Evolutionary conservation across 2,797 vertebrate species (phyloP), one percentile per base, ranked within the genome.

Genomic region (Sebastiscus tertius): DNA sequence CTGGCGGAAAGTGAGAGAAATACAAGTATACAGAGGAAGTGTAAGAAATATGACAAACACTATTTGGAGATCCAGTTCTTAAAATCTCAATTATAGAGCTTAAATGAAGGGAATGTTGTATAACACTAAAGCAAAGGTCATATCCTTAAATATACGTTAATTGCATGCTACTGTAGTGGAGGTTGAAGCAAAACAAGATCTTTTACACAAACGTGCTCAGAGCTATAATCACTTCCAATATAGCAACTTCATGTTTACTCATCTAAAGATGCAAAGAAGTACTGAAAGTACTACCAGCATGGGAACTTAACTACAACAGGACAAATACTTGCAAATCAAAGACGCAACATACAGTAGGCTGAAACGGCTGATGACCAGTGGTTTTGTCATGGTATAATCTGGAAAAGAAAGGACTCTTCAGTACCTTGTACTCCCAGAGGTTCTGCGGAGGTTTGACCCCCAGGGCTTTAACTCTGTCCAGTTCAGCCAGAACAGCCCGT

Each of bases 391-490:
- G 5, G 5, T 27, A 18, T 42, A 13, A 24, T 29, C 14, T 27
- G 22, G n/a, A 20, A 18, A 34, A 59, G 27, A 46, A 3, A 18
- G 16, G 39, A 46, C 5, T 66, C 42, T 20, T 75, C 83, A 4
- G 4, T 20, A 98, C 98, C 96, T 98, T 99, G 88, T 99, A 99
- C 83, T 99, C 98, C 98, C 98, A 99, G 72, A 99, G 96, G 88
- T 97, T 98, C 80, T 98, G 97, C 0, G 98, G 97, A 13, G 96
- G 97, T 91, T 98, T 99, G 79, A 97, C 95, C 0, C 97, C 97
- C 65, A 98, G 93, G 26, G 94, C 78, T 94, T 96, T 98, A 65
- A 98, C 94, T 36, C 93, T 91, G 59, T 97, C 96, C 84, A 99
- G 93, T 84, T 98, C 98, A 1, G 93, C 91, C 24, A 97, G 63